phyloP scores from a whole-genome alignment of 2,113 vertebrate species.

The Rhipidura dahli region DNA sequence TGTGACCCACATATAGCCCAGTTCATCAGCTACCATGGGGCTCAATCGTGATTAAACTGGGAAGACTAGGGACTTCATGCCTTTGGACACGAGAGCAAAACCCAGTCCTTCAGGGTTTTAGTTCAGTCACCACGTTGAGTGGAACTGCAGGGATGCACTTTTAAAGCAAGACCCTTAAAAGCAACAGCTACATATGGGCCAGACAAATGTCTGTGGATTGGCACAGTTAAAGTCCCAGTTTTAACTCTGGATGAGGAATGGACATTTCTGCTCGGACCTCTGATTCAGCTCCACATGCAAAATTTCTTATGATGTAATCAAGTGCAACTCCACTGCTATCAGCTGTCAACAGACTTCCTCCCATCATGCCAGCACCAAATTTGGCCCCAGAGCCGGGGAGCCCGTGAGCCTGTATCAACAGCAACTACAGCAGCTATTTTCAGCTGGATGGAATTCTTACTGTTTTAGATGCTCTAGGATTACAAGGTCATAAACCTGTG shows the following conservation, averaged over 20 bases:
- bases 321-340: neutral
- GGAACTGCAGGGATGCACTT: neutral
- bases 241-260: neutral
- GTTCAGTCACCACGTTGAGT: neutral
- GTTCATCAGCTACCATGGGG: neutral
- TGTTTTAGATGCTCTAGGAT: conserved; percentile 9
- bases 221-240: neutral
- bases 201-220: neutral
- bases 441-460: conserved; percentile 9
- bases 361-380: conserved; percentile 3
- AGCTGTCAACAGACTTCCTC: conserved; percentile 41
- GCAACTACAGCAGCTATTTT: conserved; percentile 33
- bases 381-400: conserved; percentile 6
- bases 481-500: conserved; percentile 38
- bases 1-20: neutral
- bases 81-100: neutral
- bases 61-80: neutral
- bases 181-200: neutral
- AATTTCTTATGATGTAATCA: conserved; percentile 25
- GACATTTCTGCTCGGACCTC: neutral
- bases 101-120: neutral
- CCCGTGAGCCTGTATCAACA: neutral
- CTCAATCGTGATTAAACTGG: rapidly evolving
- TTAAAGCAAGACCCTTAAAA: neutral
- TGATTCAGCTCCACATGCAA: neutral